These are phyloP conservation scores for Enteromius unitaeniatus DNA, from an alignment of 2,797 vertebrate species.

Conservation along the genomic window DNA sequence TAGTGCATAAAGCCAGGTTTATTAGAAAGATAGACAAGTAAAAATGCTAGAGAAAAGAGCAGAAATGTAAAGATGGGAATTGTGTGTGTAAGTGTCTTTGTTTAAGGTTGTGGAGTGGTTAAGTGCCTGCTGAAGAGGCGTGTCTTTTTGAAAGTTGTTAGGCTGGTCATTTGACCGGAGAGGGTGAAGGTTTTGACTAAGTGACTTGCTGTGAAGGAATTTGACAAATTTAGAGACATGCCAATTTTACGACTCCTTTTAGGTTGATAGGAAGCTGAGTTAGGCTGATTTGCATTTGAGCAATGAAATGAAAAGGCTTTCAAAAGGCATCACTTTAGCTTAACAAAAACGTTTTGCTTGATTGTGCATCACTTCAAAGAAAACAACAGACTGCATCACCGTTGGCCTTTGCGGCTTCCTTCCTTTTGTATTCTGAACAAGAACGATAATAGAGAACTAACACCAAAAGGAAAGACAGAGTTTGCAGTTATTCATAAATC, in stretches of 20 bases:
- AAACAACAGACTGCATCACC: background rate
- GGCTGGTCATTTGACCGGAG: background rate
- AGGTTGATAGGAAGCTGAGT: background rate
- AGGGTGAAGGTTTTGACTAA: background rate
- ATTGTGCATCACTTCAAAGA: background rate
- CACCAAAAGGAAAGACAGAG: background rate
- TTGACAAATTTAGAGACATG: background rate
- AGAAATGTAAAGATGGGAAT: slow-evolving; percentile 40
- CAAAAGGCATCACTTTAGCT: background rate
- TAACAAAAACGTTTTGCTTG: background rate
- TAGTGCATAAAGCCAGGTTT: background rate
- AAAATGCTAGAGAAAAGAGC: background rate
- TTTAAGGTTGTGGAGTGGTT: background rate
- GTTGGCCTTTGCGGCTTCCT: slow-evolving; percentile 2
- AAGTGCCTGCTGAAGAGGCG: background rate
- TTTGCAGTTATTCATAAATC: background rate
- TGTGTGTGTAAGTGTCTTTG: background rate
- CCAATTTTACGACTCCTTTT: background rate
- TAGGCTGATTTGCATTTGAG: background rate
- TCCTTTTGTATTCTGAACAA: slow-evolving; percentile 1
- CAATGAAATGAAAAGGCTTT: background rate
- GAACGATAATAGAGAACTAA: background rate
- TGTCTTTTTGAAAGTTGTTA: background rate
- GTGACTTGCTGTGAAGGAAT: background rate
- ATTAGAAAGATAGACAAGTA: background rate